Evolutionary conservation across 2,113 vertebrate species (phyloP).

Genomic region (Thalassoma bifasciatum): DNA sequence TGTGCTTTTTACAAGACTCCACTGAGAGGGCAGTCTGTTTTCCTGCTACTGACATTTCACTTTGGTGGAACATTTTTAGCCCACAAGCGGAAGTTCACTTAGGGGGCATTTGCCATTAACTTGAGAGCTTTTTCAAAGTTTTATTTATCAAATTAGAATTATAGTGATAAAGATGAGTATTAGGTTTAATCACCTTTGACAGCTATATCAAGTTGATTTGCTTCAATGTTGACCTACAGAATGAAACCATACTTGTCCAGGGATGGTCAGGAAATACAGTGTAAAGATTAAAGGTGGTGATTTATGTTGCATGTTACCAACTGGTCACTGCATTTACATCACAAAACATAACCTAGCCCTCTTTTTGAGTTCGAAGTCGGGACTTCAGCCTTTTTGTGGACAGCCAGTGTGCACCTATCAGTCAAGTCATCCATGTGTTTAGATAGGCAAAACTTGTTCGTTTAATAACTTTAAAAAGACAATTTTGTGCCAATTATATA

Average conservation of each 20-base stretch:
- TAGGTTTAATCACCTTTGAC: neutral
- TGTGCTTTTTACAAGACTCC: constrained; percentile 46
- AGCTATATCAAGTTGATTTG: neutral
- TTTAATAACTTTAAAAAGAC: too few relatives aligned
- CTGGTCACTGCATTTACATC: neutral
- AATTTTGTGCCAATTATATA: too few relatives aligned
- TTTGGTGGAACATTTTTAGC: constrained; percentile 27
- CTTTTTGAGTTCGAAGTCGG: too few relatives aligned
- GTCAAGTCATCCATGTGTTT: too few relatives aligned
- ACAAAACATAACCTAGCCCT: too few relatives aligned
- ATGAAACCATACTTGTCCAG: neutral
- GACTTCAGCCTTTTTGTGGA: too few relatives aligned
- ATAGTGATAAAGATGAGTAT: neutral
- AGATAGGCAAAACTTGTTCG: too few relatives aligned
- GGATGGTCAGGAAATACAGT: neutral
- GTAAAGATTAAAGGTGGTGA: neutral
- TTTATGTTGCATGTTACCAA: neutral
- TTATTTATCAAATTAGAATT: neutral
- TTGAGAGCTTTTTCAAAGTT: neutral
- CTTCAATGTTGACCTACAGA: neutral
- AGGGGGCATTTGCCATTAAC: neutral
- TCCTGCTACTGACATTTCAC: constrained; percentile 40
- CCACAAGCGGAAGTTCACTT: neutral
- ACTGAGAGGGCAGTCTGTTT: constrained; percentile 12
- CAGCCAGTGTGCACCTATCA: too few relatives aligned